Conservation (phyloP, 2,113 vertebrate genomes). For the Ginglymostoma cirratum region DNA sequence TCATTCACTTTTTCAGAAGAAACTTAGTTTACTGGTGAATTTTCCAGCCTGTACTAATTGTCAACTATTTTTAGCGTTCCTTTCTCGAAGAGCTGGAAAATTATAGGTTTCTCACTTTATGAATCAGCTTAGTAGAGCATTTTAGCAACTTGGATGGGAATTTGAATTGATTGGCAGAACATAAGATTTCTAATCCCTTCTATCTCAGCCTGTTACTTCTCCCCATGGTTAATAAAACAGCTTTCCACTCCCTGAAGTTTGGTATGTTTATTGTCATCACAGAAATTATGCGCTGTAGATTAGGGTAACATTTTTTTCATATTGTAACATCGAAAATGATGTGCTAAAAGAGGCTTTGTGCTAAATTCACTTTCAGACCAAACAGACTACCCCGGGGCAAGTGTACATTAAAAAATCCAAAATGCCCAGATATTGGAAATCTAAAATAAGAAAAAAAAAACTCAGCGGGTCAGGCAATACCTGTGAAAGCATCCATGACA, state of each 20-base stretch:
- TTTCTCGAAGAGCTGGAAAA: neutral
- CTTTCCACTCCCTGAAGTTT: neutral
- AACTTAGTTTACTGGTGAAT: neutral
- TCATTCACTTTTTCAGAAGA: neutral
- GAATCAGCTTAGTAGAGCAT: neutral
- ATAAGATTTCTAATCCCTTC: neutral
- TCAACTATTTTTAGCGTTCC: neutral
- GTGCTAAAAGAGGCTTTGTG: neutral
- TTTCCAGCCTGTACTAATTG: neutral
- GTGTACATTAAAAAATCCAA: neutral
- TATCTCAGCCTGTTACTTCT: neutral
- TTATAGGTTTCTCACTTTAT: conserved; percentile 1
- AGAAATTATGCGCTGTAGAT: neutral
- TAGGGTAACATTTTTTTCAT: neutral
- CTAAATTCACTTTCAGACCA: neutral
- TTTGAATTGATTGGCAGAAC: neutral
- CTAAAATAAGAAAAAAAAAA: too few species aligned
- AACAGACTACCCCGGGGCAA: neutral
- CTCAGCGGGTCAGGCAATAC: too few species aligned
- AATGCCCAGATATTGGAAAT: too few species aligned
- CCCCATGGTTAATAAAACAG: neutral
- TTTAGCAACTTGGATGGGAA: neutral
- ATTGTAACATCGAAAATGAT: neutral
- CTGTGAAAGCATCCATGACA: too few species aligned
- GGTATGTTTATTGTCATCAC: neutral